A percentile compares a stretch with the other conserved stretches of the same genome.
These are phyloP conservation scores for Danio tinwini DNA, from an alignment of 2,797 vertebrate genomes.

Conservation along the genomic window DNA sequence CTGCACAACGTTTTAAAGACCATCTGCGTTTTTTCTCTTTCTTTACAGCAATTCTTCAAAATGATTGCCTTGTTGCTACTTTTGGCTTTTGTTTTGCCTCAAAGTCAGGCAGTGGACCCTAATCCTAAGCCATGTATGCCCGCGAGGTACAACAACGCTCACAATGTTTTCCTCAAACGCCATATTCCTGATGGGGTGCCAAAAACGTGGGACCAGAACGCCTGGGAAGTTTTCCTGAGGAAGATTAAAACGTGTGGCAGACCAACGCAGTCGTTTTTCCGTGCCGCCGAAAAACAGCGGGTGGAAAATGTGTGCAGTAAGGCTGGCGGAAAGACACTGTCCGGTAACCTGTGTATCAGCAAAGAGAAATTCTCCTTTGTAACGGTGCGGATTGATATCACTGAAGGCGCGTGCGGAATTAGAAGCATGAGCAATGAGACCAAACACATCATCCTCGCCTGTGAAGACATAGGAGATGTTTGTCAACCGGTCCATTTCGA, in stretches of 20 bases:
- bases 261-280: conserved; percentile 81
- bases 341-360: conserved; percentile 79
- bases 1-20: background rate
- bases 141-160: conserved; percentile 68
- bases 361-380: conserved; percentile 70
- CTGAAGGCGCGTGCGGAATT: conserved; percentile 68
- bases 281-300: conserved; percentile 59
- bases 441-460: conserved; percentile 81
- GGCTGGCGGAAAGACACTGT: conserved; percentile 65
- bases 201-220: conserved; percentile 54
- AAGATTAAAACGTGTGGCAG: conserved; percentile 66
- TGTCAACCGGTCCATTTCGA: conserved; percentile 81
- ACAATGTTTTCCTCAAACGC: conserved; percentile 66
- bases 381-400: conserved; percentile 71
- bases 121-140: conserved; percentile 73
- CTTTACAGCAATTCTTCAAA: conserved; percentile 14
- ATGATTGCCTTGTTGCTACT: conserved; percentile 37
- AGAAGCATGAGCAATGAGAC: conserved; percentile 63
- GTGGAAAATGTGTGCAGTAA: conserved; percentile 73
- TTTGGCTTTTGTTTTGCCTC: conserved; percentile 22
- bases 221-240: conserved; percentile 71
- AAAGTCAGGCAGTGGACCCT: conserved; percentile 35
- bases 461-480: conserved; percentile 68
- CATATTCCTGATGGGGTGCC: conserved; percentile 70
- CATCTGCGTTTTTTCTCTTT: background rate